Percentiles rank a stretch among this genome's conserved stretches.
phyloP scores from a whole-genome alignment of 2,888 invertebrate genomes.

The Hartigia nigra region DNA sequence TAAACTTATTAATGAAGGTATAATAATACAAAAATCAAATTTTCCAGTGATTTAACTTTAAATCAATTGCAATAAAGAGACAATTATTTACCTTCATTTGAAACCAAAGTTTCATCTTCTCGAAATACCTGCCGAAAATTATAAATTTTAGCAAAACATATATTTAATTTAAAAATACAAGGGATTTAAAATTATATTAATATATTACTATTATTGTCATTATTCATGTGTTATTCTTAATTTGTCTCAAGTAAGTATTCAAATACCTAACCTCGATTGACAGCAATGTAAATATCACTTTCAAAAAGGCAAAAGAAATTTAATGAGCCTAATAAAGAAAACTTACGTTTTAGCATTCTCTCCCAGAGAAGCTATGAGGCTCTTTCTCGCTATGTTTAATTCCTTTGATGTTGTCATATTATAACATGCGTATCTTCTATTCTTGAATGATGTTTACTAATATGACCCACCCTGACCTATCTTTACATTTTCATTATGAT shows the following conservation, averaged over 20 bases:
- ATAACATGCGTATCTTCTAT: background rate
- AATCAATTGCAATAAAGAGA: background rate
- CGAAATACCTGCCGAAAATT: conserved; percentile 70
- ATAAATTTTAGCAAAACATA: background rate
- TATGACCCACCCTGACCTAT: background rate
- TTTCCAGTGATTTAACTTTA: conserved; percentile 9
- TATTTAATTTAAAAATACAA: background rate
- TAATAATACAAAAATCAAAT: conserved; percentile 9
- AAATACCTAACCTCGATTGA: conserved; percentile 1
- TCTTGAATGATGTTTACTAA: background rate
- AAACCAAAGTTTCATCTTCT: conserved; percentile 82
- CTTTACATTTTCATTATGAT: background rate
- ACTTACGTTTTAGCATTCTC: conserved; percentile 73
- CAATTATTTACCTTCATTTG: conserved; percentile 64
- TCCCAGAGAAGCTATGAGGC: conserved; percentile 73
- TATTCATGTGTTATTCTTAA: background rate
- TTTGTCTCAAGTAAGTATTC: background rate
- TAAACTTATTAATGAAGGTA: conserved; percentile 10
- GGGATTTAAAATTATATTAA: background rate
- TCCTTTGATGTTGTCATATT: conserved; percentile 60
- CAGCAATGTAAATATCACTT: background rate
- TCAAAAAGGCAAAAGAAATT: conserved; percentile 2
- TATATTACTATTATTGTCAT: background rate
- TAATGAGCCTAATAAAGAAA: conserved; percentile 10
- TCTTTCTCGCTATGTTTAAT: conserved; percentile 72